phyloP scores from a whole-genome alignment of 2,888 invertebrate species.

The Ophion costatus region DNA sequence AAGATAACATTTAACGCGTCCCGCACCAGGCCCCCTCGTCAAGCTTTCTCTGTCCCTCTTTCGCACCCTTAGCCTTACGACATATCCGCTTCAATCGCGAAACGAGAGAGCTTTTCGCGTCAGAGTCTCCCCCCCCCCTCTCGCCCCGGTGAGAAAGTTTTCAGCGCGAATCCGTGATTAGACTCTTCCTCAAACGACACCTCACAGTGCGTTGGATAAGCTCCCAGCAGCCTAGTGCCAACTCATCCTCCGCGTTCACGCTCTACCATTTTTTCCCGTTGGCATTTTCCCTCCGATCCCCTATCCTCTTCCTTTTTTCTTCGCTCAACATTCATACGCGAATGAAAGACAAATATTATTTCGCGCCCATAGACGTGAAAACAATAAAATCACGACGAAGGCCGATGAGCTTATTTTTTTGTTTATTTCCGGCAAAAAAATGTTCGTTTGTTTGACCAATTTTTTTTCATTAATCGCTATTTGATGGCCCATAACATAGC shows the following conservation, averaged over 20 bases:
- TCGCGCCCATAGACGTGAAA: background rate
- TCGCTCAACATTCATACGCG: background rate
- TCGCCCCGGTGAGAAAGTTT: constrained; percentile 22
- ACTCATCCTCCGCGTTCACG: background rate
- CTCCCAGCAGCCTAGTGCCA: background rate
- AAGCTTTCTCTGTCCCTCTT: background rate
- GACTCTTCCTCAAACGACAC: constrained; percentile 8
- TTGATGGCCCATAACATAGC: too few relatives aligned
- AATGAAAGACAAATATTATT: background rate
- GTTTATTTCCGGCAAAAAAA: background rate
- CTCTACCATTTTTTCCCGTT: background rate
- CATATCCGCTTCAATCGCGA: constrained; percentile 28
- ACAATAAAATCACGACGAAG: background rate
- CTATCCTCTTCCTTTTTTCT: background rate
- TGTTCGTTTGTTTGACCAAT: background rate
- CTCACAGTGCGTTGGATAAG: constrained; percentile 9
- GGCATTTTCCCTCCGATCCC: background rate
- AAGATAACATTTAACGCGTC: constrained; percentile 1
- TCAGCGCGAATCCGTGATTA: constrained; percentile 42
- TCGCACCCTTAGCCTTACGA: constrained; percentile 12
- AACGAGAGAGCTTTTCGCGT: constrained; percentile 1
- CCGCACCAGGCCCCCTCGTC: background rate
- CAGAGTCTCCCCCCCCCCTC: too few relatives aligned
- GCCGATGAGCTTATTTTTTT: background rate
- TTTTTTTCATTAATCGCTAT: background rate